Conservation (phyloP, 2,888 invertebrate species). For the Megaustenia siamemsis region DNA sequence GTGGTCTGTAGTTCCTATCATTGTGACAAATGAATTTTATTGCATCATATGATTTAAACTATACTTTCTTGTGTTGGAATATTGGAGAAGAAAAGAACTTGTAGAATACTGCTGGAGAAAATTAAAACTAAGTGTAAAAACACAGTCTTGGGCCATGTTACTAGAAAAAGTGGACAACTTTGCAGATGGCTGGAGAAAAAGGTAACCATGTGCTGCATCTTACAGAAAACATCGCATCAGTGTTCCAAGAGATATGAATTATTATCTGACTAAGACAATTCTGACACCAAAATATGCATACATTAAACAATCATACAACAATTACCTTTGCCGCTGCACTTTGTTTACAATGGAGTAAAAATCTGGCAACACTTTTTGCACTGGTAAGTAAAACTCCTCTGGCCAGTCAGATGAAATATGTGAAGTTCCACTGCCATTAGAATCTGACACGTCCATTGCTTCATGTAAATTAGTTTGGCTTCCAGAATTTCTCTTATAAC, state of each 20-base stretch:
- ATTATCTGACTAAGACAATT: too few relatives aligned
- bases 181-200: not conserved
- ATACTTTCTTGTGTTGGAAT: too few relatives aligned
- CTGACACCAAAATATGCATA: not conserved
- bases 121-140: too few relatives aligned
- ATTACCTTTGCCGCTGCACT: not conserved
- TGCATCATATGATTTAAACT: too few relatives aligned
- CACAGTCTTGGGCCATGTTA: too few relatives aligned
- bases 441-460: not conserved
- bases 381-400: slow-evolving; percentile 32
- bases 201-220: not conserved
- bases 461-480: not conserved
- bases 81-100: too few relatives aligned
- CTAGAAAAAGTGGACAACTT: not conserved
- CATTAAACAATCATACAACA: not conserved
- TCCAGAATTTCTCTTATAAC: not conserved
- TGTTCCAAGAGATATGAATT: too few relatives aligned
- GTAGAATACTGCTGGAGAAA: too few relatives aligned
- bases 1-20: too few relatives aligned
- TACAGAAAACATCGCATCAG: not conserved
- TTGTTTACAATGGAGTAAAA: slow-evolving; percentile 25
- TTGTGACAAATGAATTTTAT: too few relatives aligned
- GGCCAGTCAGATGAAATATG: not conserved
- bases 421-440: not conserved
- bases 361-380: slow-evolving; percentile 38